Conservation (phyloP, 2,888 invertebrate genomes). For the Ceriagrion tenellum region DNA sequence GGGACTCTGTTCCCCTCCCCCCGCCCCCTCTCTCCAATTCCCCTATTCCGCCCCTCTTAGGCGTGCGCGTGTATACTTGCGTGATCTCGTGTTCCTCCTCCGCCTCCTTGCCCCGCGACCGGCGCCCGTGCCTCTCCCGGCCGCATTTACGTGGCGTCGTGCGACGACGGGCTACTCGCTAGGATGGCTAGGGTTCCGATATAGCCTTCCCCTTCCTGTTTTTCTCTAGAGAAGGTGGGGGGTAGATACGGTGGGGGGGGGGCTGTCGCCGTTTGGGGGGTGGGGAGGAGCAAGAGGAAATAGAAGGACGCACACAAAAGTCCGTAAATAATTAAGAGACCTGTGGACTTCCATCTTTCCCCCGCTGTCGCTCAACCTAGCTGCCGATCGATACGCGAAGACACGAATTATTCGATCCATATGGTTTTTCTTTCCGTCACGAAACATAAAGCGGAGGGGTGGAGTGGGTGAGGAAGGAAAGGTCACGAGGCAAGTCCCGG, state of each 20-base stretch:
- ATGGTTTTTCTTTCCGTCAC: not conserved
- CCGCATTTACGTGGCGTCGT: too few relatives aligned
- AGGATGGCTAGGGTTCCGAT: too few relatives aligned
- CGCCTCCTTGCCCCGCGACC: too few relatives aligned
- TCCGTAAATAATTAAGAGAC: not conserved
- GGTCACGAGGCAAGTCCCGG: not conserved
- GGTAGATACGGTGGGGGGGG: not conserved
- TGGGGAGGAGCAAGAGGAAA: not conserved
- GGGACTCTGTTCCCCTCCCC: not conserved
- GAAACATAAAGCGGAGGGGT: not conserved
- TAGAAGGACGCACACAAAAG: not conserved
- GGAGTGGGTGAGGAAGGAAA: not conserved
- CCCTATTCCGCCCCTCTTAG: too few relatives aligned
- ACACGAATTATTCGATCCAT: constrained; percentile 22
- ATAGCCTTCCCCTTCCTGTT: too few relatives aligned
- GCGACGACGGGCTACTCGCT: too few relatives aligned
- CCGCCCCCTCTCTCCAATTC: not conserved
- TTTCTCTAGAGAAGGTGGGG: too few relatives aligned
- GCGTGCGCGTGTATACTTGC: too few relatives aligned
- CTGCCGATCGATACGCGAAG: not conserved
- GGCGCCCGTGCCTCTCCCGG: too few relatives aligned
- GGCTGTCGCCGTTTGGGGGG: not conserved
- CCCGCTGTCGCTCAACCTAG: not conserved
- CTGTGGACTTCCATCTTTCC: not conserved
- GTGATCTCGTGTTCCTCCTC: too few relatives aligned